A percentile compares a stretch with the other conserved stretches of the same genome.
Evolutionary conservation across 2,888 invertebrate genomes (phyloP).

Genomic region (Hypolimnas misippus): DNA sequence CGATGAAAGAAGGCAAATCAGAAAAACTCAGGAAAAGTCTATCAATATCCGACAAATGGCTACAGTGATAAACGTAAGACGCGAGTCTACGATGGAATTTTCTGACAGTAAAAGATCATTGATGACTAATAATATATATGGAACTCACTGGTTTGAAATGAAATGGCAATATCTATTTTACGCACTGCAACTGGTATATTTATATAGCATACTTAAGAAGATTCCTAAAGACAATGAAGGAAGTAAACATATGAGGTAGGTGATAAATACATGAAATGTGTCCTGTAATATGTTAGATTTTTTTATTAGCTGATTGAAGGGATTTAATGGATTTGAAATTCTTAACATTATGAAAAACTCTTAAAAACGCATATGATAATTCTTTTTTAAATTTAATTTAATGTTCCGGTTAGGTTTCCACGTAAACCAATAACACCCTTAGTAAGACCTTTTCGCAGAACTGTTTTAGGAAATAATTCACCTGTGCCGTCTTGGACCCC

Average conservation of each 20-base stretch:
- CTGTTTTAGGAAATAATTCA: no score
- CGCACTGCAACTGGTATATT: conserved; percentile 65
- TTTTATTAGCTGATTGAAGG: no score
- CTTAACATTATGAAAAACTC: no score
- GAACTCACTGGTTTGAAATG: conserved; percentile 23
- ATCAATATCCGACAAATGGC: not conserved
- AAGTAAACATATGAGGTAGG: conserved; percentile 30
- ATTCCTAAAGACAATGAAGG: conserved; percentile 45
- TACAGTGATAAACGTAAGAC: not conserved
- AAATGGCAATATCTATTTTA: conserved; percentile 69
- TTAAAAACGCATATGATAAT: no score
- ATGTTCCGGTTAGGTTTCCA: no score
- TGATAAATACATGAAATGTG: not conserved
- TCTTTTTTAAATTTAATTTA: no score
- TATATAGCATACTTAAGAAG: conserved; percentile 60
- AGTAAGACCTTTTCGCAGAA: no score
- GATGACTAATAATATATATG: conserved; percentile 3
- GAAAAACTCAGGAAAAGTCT: no score
- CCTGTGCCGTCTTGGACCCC: no score
- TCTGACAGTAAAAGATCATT: not conserved
- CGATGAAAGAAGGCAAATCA: not conserved
- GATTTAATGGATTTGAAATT: no score
- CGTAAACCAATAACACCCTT: no score
- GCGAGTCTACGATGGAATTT: not conserved
- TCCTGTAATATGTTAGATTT: no score